Percentiles rank a stretch among this genome's conserved stretches.
Evolutionary conservation across 2,113 vertebrate species (phyloP).

Genomic region (Salvelinus alpinus): DNA sequence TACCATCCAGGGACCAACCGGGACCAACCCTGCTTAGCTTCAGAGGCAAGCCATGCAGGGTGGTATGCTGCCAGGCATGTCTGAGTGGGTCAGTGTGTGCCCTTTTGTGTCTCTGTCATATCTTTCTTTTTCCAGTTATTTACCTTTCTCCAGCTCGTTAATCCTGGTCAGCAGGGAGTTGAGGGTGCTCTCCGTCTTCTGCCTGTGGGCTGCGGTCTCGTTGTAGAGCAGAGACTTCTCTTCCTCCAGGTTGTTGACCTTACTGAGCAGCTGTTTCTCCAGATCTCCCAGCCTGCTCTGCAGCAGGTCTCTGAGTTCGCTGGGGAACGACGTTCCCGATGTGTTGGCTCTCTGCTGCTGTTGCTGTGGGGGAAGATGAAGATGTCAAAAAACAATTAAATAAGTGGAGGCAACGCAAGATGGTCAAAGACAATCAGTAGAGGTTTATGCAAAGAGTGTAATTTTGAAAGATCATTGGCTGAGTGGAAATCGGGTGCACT

Average conservation of each 20-base stretch:
- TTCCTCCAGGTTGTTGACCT: slow-evolving; percentile 89
- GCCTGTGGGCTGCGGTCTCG: slow-evolving; percentile 85
- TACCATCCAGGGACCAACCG: too few species aligned
- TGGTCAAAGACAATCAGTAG: too few species aligned
- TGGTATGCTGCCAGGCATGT: too few species aligned
- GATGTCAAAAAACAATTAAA: neutral
- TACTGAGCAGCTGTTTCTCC: slow-evolving; percentile 89
- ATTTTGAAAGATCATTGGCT: too few species aligned
- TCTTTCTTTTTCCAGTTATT: neutral
- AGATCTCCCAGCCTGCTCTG: slow-evolving; percentile 87
- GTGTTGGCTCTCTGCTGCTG: slow-evolving; percentile 87
- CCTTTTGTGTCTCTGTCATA: neutral
- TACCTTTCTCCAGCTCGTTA: slow-evolving; percentile 92
- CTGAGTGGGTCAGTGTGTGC: neutral
- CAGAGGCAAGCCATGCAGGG: too few species aligned
- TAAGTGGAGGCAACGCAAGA: neutral
- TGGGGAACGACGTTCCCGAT: slow-evolving; percentile 80
- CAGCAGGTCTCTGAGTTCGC: slow-evolving; percentile 88
- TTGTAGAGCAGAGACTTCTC: slow-evolving; percentile 92
- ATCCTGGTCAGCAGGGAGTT: slow-evolving; percentile 89
- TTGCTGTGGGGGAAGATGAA: slow-evolving; percentile 63
- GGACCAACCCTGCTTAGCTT: too few species aligned
- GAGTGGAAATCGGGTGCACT: too few species aligned
- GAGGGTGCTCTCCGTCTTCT: slow-evolving; percentile 87
- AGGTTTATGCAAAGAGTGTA: too few species aligned